phyloP scores from a whole-genome alignment of 2,113 vertebrate species.

The Chloroceryle aenea region DNA sequence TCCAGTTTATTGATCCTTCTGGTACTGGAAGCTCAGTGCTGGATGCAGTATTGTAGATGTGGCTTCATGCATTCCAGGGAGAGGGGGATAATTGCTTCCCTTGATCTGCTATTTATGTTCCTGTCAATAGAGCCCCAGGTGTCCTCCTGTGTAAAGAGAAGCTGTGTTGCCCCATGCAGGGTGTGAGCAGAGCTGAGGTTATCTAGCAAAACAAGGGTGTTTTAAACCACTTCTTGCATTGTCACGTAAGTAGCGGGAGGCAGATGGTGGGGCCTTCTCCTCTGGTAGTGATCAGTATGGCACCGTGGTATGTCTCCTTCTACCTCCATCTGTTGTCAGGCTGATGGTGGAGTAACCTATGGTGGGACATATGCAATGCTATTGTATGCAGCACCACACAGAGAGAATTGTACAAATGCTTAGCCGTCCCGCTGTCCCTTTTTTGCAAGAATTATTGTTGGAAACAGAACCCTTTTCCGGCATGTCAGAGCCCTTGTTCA shows the following conservation, averaged over 20 bases:
- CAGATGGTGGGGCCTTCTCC: slow-evolving; percentile 34
- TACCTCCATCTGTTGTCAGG: slow-evolving; percentile 35
- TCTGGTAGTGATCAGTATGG: slow-evolving; percentile 8
- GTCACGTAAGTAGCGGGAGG: not conserved
- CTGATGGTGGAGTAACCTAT: slow-evolving; percentile 25
- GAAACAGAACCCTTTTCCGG: slow-evolving; percentile 10
- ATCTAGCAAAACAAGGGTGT: not conserved
- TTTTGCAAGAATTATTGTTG: not conserved
- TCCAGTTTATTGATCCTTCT: not conserved
- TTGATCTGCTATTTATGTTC: not conserved
- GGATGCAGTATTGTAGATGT: not conserved
- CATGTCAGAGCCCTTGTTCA: not conserved
- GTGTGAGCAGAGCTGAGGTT: not conserved
- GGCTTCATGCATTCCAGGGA: not conserved
- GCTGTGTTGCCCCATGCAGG: not conserved
- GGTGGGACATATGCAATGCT: slow-evolving; percentile 8
- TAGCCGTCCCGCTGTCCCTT: not conserved
- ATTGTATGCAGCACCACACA: not conserved
- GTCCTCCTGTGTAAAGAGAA: not conserved
- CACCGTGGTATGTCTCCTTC: not conserved
- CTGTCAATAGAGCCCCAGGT: not conserved
- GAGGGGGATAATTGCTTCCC: not conserved
- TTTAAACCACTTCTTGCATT: slow-evolving; percentile 5
- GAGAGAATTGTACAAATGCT: not conserved
- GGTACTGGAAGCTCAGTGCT: not conserved